Evolutionary conservation across 2,113 vertebrate genomes (phyloP), one percentile per base, ranked within the genome.

Genomic region (Tichodroma muraria): DNA sequence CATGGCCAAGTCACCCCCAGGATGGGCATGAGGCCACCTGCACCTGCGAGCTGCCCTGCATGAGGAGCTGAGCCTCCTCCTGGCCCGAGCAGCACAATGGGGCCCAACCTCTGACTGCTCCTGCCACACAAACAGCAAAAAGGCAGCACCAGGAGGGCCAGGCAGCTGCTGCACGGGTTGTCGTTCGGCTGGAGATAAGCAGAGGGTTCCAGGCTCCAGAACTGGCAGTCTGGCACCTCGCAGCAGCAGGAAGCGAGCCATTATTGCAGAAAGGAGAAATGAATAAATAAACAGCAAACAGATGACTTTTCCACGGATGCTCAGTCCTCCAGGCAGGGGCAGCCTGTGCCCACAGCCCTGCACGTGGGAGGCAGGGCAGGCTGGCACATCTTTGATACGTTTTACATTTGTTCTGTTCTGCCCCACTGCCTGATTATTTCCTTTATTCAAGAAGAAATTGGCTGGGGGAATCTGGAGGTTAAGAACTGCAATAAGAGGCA

Each of bases 321-420:
- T 89, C 53, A 37, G 70, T 87, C 57, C 40, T 80, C 37, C 81
- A 35, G 45, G 81, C 79, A 85, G 2, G n/a, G 72, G 80, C 77
- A 88, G 77, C 93, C 40, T 11, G 70, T 53, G 86, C 91, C 91
- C 91, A 37, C 44, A 90, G 94, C 80, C 81, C 72, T 1, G 20
- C 54, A 73, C 4, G 66, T 30, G 64, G 87, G 85, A 95, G 85
- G 79, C 79, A 91, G 2, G 37, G 63, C 37, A 63, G 84, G 79
- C 1, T 80, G 76, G 82, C 90, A 80, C 64, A 13, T 69, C 78
- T 70, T 45, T 45, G 38, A 78, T 85, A 70, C 69, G 42, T 83
- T 85, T 83, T 83, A n/a, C 89, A 89, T 92, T 95, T 85, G 89
- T 49, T 94, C 82, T 64, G 54, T 82, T 97, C 91, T 95, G 81